Base-by-base conservation (phyloP, 1,140 invertebrate species). In the Uloborus diversus region DNA sequence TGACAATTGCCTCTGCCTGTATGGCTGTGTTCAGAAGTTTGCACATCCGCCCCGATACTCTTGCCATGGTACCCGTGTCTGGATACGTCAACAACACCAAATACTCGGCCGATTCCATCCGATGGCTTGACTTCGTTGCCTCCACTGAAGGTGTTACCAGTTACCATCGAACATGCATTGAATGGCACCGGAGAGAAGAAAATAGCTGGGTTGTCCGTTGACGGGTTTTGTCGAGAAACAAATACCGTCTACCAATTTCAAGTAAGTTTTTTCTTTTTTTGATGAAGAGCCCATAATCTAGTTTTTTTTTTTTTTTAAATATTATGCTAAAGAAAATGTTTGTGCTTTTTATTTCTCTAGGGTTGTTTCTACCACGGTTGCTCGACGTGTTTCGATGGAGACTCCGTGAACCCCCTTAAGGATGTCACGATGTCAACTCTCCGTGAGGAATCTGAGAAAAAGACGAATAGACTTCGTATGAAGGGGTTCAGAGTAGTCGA, bases 111-210 rank as follows among this genome's bases (percentile, higher is more conserved):
- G 66, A 32, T 37, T 32, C 25, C 0, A 49, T 70, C 14, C 4
- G 59, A 57, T 81, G 81, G 80, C 32, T 76, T 20, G 57, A 71
- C 23, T 82, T 56, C 27, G 9, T 68, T 27, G 27, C 32, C 17
- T 14, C 53, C 28, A 30, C 14, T 4, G 42, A 81, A 17, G 28
- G 62, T 17, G 27, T 78, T 1, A 3, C 42, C 25, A 81, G 81
- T 4, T n/a, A 3, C 28, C 1, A 81, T 82, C 5, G 35, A 49
- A 49, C 37, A 81, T 70, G 75, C 69, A 9, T 11, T 66, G 17
- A 68, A 78, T 47, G 61, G 61, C 25, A 32, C 25, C 4, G 64
- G 75, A 32, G 70, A 70, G 23, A 20, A 27, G 4, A 56, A 53
- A 56, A 28, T 53, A 17, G 49, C 20, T 20, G 51, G 51, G 57